Evolutionary conservation across 2,888 invertebrate genomes (phyloP).

Genomic region (Dastarcus helophoroides): DNA sequence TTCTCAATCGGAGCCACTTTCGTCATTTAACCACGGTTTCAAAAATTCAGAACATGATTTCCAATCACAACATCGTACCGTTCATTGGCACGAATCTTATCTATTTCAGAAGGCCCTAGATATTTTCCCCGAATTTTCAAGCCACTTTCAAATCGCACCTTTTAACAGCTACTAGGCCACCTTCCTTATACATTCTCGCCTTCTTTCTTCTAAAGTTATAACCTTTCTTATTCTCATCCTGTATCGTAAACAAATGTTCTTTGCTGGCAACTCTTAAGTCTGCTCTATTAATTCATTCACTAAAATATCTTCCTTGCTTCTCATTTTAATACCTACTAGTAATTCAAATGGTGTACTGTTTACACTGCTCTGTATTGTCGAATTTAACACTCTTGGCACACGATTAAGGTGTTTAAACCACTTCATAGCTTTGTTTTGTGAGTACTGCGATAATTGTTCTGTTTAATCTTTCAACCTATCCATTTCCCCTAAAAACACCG

Average conservation of each 20-base stretch:
- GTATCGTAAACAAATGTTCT: constrained; percentile 13
- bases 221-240: constrained; percentile 18
- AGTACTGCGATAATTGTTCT: constrained; percentile 21
- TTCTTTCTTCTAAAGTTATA: constrained; percentile 18
- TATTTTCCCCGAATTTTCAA: constrained; percentile 26
- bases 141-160: constrained; percentile 27
- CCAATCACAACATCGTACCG: constrained; percentile 25
- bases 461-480: constrained; percentile 26
- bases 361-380: constrained; percentile 16
- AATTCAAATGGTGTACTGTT: constrained; percentile 17
- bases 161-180: constrained; percentile 27
- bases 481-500: constrained; percentile 26
- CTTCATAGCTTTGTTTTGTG: constrained; percentile 24
- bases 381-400: constrained; percentile 14
- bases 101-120: constrained; percentile 24
- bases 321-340: constrained; percentile 19
- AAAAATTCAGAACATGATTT: constrained; percentile 20
- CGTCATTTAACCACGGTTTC: constrained; percentile 13
- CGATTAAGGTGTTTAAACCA: constrained; percentile 19
- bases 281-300: constrained; percentile 16
- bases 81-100: constrained; percentile 20
- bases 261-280: constrained; percentile 11
- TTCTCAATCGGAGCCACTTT: constrained; percentile 3
- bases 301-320: constrained; percentile 15
- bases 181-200: constrained; percentile 15